Conservation (phyloP, 64 coral and sea anemone species). For the Porites australiensis region DNA sequence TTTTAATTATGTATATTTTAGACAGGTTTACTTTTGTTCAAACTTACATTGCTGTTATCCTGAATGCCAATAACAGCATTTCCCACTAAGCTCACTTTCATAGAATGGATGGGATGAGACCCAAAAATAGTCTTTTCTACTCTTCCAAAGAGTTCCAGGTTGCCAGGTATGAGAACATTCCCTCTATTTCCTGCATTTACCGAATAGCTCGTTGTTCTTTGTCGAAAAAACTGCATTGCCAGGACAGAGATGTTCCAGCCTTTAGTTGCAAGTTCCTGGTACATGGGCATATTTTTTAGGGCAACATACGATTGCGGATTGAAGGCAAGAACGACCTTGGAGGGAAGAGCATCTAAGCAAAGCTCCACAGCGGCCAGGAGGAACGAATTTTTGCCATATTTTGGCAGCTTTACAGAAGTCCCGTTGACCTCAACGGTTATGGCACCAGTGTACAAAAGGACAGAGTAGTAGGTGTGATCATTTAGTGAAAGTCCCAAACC, state of each 20-base stretch:
- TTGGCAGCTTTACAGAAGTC: neutral
- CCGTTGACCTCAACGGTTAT: neutral
- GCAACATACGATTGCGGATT: slow-evolving; percentile 28
- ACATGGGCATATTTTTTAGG: slow-evolving; percentile 14
- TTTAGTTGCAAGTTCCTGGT: neutral
- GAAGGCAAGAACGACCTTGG: slow-evolving; percentile 14
- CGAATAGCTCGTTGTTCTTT: neutral
- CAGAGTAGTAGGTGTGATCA: slow-evolving; percentile 10
- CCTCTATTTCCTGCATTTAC: neutral
- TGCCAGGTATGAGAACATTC: neutral
- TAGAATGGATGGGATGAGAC: neutral
- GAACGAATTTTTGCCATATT: neutral
- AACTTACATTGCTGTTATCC: neutral
- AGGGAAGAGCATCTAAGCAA: neutral
- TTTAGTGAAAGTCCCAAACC: neutral
- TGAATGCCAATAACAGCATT: neutral
- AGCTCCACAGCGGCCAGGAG: slow-evolving; percentile 36
- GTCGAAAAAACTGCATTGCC: slow-evolving; percentile 34
- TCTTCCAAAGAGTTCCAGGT: slow-evolving; percentile 39
- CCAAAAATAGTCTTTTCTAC: neutral
- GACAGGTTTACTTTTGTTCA: neutral
- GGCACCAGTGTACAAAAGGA: neutral
- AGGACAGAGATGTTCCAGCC: slow-evolving; percentile 20
- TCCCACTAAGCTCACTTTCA: neutral
- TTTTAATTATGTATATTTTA: neutral